Percentiles rank a stretch among this genome's conserved stretches.
Conservation (phyloP, 2,113 vertebrate species). For the Siniperca knerii region DNA sequence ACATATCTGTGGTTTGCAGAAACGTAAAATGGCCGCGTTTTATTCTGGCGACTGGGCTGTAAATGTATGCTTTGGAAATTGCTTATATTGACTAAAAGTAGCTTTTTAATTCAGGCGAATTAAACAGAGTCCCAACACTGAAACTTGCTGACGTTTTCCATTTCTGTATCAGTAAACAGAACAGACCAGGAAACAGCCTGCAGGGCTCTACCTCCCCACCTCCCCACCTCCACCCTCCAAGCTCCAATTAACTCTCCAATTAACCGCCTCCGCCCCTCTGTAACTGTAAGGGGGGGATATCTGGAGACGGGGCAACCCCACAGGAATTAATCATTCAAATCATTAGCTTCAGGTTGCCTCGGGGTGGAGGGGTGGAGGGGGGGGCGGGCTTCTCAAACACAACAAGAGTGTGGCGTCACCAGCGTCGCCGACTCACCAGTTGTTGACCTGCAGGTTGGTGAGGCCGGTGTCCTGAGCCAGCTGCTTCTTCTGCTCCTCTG, state of each 20-base stretch:
- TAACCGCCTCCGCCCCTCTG: slow-evolving; percentile 4
- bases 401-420: slow-evolving; percentile 54
- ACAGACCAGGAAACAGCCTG: not conserved
- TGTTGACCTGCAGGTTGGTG: slow-evolving; percentile 98
- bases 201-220: slow-evolving; percentile 29
- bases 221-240: not conserved
- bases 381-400: not conserved
- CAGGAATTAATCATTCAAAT: slow-evolving; percentile 62
- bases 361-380: not conserved
- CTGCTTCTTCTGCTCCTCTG: slow-evolving; percentile 98
- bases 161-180: slow-evolving; percentile 9
- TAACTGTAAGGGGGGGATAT: slow-evolving; percentile 14
- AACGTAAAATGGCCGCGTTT: too few species aligned
- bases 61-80: not conserved
- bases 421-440: slow-evolving; percentile 88
- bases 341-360: slow-evolving; percentile 69
- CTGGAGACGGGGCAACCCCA: slow-evolving; percentile 1
- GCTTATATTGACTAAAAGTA: not conserved
- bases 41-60: too few species aligned
- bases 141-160: not conserved
- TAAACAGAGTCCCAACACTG: not conserved
- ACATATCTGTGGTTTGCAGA: too few species aligned
- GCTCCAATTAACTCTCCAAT: slow-evolving; percentile 34
- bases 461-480: slow-evolving; percentile 96
- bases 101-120: too few species aligned